Evolutionary conservation across 2,797 vertebrate species (phyloP).

Genomic region (Carcharodon carcharias): DNA sequence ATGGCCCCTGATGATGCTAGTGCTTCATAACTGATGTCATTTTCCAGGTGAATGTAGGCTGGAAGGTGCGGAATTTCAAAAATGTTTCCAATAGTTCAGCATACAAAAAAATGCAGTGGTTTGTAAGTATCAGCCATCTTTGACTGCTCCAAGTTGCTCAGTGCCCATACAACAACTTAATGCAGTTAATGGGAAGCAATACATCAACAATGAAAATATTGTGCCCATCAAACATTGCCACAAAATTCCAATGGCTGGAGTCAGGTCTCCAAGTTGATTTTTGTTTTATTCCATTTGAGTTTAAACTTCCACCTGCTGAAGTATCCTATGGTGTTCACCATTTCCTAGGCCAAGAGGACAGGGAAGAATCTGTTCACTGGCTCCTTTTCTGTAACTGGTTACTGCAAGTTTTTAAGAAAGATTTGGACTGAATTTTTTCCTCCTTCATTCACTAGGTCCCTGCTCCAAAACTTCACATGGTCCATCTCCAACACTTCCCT

Average conservation of each 20-base stretch:
- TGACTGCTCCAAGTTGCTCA: background rate
- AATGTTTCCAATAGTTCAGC: background rate
- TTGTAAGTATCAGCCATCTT: background rate
- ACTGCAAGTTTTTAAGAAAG: background rate
- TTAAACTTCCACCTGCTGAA: background rate
- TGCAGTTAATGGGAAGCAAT: background rate
- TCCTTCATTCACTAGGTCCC: background rate
- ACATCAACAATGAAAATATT: background rate
- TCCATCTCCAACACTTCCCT: too few species aligned
- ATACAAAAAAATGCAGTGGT: background rate
- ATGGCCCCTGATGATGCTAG: background rate
- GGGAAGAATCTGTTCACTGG: background rate
- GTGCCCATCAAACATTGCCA: background rate
- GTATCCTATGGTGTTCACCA: background rate
- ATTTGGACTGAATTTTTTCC: background rate
- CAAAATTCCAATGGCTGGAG: background rate
- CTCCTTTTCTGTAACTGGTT: background rate
- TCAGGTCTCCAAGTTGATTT: background rate
- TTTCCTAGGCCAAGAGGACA: background rate
- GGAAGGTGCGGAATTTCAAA: constrained; percentile 19
- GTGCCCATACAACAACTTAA: background rate
- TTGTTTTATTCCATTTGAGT: background rate
- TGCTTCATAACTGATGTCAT: background rate
- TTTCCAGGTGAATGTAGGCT: constrained; percentile 2
- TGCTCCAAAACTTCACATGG: background rate